phyloP scores from a whole-genome alignment of 2,888 invertebrate species.

The Cephus spinipes region DNA sequence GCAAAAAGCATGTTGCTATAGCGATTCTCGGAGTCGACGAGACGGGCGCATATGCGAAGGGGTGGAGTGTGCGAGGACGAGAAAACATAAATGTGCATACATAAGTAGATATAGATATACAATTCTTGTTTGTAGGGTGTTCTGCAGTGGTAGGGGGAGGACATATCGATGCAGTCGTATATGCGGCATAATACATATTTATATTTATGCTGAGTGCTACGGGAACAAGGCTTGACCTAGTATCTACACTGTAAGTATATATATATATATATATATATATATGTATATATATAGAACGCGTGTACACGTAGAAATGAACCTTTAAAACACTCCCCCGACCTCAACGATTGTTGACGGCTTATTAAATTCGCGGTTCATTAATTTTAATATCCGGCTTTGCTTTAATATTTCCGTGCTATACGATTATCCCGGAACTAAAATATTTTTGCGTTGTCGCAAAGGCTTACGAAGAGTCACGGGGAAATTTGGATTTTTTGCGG shows the following conservation, averaged over 20 bases:
- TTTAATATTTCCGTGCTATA: slow-evolving; percentile 24
- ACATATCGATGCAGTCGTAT: background rate
- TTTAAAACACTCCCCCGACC: background rate
- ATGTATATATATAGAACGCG: background rate
- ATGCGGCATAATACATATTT: slow-evolving; percentile 22
- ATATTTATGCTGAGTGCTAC: slow-evolving; percentile 24
- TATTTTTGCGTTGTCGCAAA: slow-evolving; percentile 20
- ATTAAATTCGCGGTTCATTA: slow-evolving; percentile 24
- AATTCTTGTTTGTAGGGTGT: background rate
- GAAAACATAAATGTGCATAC: background rate
- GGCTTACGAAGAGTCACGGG: slow-evolving; percentile 27
- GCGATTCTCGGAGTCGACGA: background rate
- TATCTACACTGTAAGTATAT: slow-evolving; percentile 9
- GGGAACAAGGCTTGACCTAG: slow-evolving; percentile 22
- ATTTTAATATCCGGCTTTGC: slow-evolving; percentile 15
- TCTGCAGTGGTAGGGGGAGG: background rate
- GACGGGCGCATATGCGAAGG: background rate
- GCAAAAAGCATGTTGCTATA: background rate
- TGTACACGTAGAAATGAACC: background rate
- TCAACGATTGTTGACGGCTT: slow-evolving; percentile 1
- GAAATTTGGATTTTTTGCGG: slow-evolving; percentile 10
- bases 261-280: too few species aligned
- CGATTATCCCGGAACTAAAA: slow-evolving; percentile 21
- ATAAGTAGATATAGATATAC: background rate
- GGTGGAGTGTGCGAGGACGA: background rate